Evolutionary conservation across 2,888 invertebrate genomes (phyloP), one percentile per base, ranked within the genome.

Genomic region (Apamea sordens): DNA sequence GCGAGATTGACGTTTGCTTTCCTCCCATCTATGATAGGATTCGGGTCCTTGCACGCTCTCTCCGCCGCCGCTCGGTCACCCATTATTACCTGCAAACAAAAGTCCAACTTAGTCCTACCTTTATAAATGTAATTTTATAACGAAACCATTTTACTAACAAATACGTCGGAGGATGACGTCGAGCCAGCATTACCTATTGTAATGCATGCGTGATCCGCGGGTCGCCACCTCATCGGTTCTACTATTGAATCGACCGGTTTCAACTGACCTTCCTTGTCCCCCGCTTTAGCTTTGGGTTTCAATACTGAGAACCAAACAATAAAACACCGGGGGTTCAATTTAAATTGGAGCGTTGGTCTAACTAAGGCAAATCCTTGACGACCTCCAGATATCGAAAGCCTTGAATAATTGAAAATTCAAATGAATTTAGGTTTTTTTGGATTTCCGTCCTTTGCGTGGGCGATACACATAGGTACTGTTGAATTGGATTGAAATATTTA

Each of bases 1-100:
- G 99, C 99, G 91, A 99, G 97, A 97, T 99, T 99, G 74, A 99
- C 99, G 97, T 99, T 99, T 84, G 99, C 99, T 97, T 99, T 99
- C 93, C 99, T 97, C 76, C 99, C 99, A 94, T 99, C 99, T 92
- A 99, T 99, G 94, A 99, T 99, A 76, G 99, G 99, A 96, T 99
- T 99, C 77, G 99, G 99, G 94, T 99, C 99, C 96, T 99, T 99
- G 96, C 99, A 99, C 72, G 99, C 99, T 92, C 99, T 97, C 95
- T 99, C 99, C 73, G 99, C 99, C 71, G 99, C 99, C 78, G 98
- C 98, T 92, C 99, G 97, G 95, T 99, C 99, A 77, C 99, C 98
- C 99, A 99, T 99, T 95, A 99, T 99, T 91, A 99, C 99, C 99
- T 99, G 97, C 21, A 97, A 96, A 93, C 89, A 93, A 86, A 77